Base-by-base conservation (phyloP, 2,888 invertebrate genomes). In the Pseudococcus jackbeardsleyi region DNA sequence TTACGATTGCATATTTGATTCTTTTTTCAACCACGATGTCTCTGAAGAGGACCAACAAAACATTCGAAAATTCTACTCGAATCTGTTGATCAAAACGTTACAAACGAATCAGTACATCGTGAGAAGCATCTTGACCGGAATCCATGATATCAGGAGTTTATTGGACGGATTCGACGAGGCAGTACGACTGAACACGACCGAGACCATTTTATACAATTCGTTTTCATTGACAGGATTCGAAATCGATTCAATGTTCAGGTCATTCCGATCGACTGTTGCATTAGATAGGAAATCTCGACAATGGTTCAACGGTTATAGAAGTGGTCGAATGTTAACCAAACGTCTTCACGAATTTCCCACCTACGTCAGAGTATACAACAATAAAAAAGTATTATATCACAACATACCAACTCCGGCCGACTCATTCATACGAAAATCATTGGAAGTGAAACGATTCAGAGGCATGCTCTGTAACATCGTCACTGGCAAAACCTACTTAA, bases 171-270 rank as follows among this genome's bases (percentile, higher is more conserved):
- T 72, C 72, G 5, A 12, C 33, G 17, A 15, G 33, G 33, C 72
- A 15, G 15, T 6, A 33, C 33, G 72, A 15, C 1, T 72, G 9
- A 72, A 72, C 17, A 72, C 72, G 26, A 33, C 72, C 0, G 72
- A 72, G 12, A 72, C 72, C 17, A 72, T 72, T 33, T 72, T 72
- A 72, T 72, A 72, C 72, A 72, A 72, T 8, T 33, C 72, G 7
- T 72, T 72, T 33, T 26, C 72, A 17, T 8, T 72, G 72, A 72
- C 72, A 12, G 72, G 33, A 72, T 72, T 72, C 72, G 72, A 72
- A 33, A 8, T 72, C 17, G 72, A 72, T 15, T 72, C 72, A 15
- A 33, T 72, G 72, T 72, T 33, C 72, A 26, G 17, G 33, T 17
- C 33, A 0, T 72, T 72, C 9, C 72, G 39, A 15, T 33, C 33